Evolutionary conservation across 2,797 vertebrate species (phyloP).

Genomic region (Sebastes hubbsi): DNA sequence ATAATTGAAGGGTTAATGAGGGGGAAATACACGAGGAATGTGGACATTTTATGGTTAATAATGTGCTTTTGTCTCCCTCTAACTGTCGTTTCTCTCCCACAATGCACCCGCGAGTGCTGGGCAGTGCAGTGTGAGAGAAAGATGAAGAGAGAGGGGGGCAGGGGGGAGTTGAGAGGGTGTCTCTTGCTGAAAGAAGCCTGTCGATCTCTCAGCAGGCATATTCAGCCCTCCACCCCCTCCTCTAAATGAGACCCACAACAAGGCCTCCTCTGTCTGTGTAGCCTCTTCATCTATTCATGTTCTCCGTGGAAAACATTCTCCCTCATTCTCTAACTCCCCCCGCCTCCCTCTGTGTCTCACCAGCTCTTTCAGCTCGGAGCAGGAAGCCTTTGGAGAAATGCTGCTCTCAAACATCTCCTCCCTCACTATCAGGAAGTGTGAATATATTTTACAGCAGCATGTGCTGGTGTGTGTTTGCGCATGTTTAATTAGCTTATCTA

Average conservation of each 20-base stretch:
- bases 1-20: constrained; percentile 17
- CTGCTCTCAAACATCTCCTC: constrained; percentile 68
- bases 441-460: constrained; percentile 60
- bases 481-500: constrained; percentile 60
- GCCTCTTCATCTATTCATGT: constrained; percentile 81
- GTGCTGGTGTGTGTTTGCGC: constrained; percentile 39
- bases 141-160: constrained; percentile 55
- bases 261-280: constrained; percentile 83
- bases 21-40: constrained; percentile 28
- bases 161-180: constrained; percentile 49
- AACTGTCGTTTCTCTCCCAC: constrained; percentile 58
- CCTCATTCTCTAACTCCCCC: constrained; percentile 50
- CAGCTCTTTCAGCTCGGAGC: constrained; percentile 70
- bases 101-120: constrained; percentile 52
- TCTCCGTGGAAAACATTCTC: constrained; percentile 75
- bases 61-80: constrained; percentile 62
- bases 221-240: constrained; percentile 59
- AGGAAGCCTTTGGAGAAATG: constrained; percentile 69
- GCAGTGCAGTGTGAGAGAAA: constrained; percentile 46
- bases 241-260: constrained; percentile 82
- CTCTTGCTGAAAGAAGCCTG: constrained; percentile 83
- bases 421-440: constrained; percentile 57
- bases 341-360: constrained; percentile 51
- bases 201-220: constrained; percentile 84
- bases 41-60: constrained; percentile 42